Conservation (phyloP, 2,888 invertebrate genomes). For the Axea sp. region DNA sequence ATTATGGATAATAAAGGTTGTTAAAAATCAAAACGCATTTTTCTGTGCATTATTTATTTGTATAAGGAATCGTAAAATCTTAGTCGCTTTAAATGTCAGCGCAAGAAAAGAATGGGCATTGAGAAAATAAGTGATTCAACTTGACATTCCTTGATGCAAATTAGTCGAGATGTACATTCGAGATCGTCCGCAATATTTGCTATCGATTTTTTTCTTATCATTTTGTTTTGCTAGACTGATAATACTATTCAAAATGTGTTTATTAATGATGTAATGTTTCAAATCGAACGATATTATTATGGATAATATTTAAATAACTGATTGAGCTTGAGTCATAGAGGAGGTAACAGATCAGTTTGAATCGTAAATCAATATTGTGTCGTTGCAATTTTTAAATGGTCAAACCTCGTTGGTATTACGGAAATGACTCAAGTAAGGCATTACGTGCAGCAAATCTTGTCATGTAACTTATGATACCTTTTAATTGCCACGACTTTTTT, state of each 20-base stretch:
- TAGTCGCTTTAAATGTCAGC: constrained; percentile 42
- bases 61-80: constrained; percentile 19
- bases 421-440: constrained; percentile 2
- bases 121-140: constrained; percentile 43
- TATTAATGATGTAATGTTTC: constrained; percentile 14
- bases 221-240: not conserved
- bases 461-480: constrained; percentile 24
- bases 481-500: constrained; percentile 28
- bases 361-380: constrained; percentile 1
- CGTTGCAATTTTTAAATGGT: not conserved
- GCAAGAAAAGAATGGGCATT: constrained; percentile 24
- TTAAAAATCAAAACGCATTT: constrained; percentile 21
- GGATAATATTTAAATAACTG: not conserved
- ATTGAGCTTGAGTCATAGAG: constrained; percentile 1
- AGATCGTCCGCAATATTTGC: constrained; percentile 22
- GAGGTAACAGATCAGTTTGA: not conserved
- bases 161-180: constrained; percentile 27
- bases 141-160: constrained; percentile 50
- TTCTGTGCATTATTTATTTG: constrained; percentile 30
- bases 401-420: not conserved
- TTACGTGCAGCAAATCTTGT: constrained; percentile 14
- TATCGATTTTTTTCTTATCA: constrained; percentile 2
- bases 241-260: not conserved
- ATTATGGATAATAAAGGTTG: not conserved
- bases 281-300: not conserved